Conservation (phyloP, 1,140 invertebrate species). For the Anagrus nilaparvatae region DNA sequence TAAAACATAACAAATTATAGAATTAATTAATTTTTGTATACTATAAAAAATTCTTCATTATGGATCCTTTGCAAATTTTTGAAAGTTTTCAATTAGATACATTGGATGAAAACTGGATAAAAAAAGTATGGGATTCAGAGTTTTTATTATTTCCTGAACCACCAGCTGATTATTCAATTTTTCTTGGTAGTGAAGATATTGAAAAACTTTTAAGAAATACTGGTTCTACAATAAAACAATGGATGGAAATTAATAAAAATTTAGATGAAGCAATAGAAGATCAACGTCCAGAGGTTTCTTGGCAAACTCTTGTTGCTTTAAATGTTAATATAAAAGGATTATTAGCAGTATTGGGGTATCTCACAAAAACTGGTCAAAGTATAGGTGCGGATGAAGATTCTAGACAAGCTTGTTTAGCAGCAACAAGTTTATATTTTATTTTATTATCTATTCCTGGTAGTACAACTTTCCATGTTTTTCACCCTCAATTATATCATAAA, state of each 20-base stretch:
- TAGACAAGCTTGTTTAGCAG: conserved; percentile 34
- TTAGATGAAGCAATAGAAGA: conserved; percentile 14
- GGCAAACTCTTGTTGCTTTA: conserved; percentile 42
- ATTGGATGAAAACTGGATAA: conserved; percentile 40
- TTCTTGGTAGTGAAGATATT: conserved; percentile 35
- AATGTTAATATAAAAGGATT: conserved; percentile 42
- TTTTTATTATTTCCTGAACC: conserved; percentile 40
- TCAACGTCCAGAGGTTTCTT: conserved; percentile 35
- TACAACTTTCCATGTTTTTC: conserved; percentile 47
- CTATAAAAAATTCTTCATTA: too few species aligned
- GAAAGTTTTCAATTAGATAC: conserved; percentile 32
- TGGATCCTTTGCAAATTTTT: conserved; percentile 32
- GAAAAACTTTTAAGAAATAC: conserved; percentile 29
- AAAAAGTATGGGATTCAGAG: conserved; percentile 39
- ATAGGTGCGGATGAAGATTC: conserved; percentile 28
- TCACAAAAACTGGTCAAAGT: conserved; percentile 41
- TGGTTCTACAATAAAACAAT: conserved; percentile 21
- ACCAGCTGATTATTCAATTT: conserved; percentile 36
- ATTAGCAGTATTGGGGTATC: conserved; percentile 42
- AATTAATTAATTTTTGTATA: too few species aligned
- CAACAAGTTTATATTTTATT: conserved; percentile 41
- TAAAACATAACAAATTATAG: too few species aligned
- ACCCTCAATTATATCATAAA: conserved; percentile 44
- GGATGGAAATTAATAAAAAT: conserved; percentile 24
- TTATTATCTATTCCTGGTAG: conserved; percentile 46